Evolutionary conservation across 1,140 invertebrate genomes (phyloP).

Genomic region (Camponotus pennsylvanicus): DNA sequence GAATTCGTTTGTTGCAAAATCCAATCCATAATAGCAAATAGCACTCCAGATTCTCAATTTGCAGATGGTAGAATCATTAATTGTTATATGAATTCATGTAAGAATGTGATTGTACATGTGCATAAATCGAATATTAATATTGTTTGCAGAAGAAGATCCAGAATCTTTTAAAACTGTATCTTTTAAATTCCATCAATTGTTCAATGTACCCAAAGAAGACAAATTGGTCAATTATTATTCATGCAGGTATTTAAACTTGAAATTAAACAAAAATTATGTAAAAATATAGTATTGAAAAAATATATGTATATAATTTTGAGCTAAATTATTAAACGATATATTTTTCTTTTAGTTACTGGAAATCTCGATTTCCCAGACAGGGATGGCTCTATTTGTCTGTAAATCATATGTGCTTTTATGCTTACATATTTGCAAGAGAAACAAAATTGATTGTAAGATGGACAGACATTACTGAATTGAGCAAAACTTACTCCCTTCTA

Average conservation of each 20-base stretch:
- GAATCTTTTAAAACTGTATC: constrained; percentile 93
- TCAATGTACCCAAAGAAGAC: constrained; percentile 96
- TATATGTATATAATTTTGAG: constrained; percentile 18
- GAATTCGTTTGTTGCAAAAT: constrained; percentile 99
- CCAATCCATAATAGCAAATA: constrained; percentile 94
- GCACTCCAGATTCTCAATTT: constrained; percentile 83
- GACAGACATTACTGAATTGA: constrained; percentile 92
- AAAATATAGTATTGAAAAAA: constrained; percentile 11
- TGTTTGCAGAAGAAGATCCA: constrained; percentile 92
- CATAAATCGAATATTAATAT: constrained; percentile 30
- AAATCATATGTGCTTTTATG: constrained; percentile 98
- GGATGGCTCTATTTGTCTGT: constrained; percentile 98
- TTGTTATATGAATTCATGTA: constrained; percentile 60
- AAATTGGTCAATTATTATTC: constrained; percentile 98
- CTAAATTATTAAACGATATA: constrained; percentile 83
- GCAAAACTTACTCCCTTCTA: constrained; percentile 92
- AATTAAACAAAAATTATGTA: constrained; percentile 52
- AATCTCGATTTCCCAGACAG: constrained; percentile 95
- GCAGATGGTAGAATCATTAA: constrained; percentile 86
- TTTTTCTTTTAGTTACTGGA: constrained; percentile 93
- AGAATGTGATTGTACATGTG: neutral
- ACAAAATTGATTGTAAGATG: constrained; percentile 95
- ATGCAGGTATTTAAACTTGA: constrained; percentile 91
- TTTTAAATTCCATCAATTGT: constrained; percentile 95
- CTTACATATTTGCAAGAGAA: constrained; percentile 96